Conservation (phyloP, 2,888 invertebrate genomes). For the Amorpha juglandis region DNA sequence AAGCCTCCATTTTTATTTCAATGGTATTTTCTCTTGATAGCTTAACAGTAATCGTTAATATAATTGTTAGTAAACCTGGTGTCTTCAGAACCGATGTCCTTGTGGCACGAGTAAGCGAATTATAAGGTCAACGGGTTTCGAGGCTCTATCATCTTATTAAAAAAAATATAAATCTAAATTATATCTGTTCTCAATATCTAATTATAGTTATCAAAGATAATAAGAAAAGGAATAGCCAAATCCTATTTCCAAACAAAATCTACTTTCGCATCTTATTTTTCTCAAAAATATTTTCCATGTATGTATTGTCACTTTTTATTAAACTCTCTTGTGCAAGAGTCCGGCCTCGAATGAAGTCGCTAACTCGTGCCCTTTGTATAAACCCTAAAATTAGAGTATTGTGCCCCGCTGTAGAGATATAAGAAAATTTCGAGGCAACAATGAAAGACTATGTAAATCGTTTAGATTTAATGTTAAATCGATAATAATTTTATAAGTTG, state of each 20-base stretch:
- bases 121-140: not conserved
- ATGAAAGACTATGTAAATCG: conserved; percentile 51
- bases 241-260: too few relatives aligned
- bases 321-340: too few relatives aligned
- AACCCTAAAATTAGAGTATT: conserved; percentile 34
- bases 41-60: conserved; percentile 11
- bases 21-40: conserved; percentile 19
- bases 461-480: conserved; percentile 26
- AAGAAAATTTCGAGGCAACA: conserved; percentile 36
- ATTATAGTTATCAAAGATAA: too few relatives aligned
- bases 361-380: conserved; percentile 26
- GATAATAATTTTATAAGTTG: conserved; percentile 25
- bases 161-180: too few relatives aligned
- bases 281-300: too few relatives aligned
- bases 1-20: conserved; percentile 9
- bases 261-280: too few relatives aligned
- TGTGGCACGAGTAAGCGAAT: not conserved
- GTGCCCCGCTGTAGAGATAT: conserved; percentile 45
- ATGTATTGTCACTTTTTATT: too few relatives aligned
- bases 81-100: conserved; percentile 33
- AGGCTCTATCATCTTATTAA: not conserved
- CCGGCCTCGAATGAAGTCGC: not conserved
- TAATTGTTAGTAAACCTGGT: conserved; percentile 15
- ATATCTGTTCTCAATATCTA: too few relatives aligned
- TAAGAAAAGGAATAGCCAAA: too few relatives aligned